Percentiles rank a stretch among this genome's conserved stretches.
phyloP scores from a whole-genome alignment of 2,888 invertebrate genomes.

The Drosophila phalerata region DNA sequence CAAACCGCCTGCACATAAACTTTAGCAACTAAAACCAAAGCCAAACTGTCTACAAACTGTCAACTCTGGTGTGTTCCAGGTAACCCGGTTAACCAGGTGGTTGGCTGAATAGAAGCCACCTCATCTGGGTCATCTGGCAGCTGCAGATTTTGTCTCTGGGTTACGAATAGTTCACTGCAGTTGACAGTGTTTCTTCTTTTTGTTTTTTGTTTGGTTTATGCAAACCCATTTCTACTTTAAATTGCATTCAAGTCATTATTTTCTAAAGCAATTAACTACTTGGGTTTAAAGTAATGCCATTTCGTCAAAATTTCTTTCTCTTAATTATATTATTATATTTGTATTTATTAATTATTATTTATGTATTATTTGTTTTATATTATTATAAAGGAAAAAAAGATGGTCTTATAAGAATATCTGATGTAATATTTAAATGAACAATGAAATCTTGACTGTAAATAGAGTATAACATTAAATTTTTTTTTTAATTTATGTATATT shows the following conservation, averaged over 20 bases:
- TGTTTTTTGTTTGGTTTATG: constrained; percentile 3
- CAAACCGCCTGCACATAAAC: constrained; percentile 28
- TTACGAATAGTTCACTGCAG: constrained; percentile 17
- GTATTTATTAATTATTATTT: too few species aligned
- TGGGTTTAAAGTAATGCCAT: neutral
- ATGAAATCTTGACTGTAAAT: neutral
- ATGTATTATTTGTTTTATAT: too few species aligned
- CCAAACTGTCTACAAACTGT: constrained; percentile 43
- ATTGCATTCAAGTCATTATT: neutral
- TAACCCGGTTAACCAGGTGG: neutral
- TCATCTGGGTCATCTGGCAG: constrained; percentile 24
- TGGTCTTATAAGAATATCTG: too few species aligned
- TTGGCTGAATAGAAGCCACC: constrained; percentile 2
- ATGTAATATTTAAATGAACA: too few species aligned
- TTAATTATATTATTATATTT: too few species aligned
- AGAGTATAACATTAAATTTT: too few species aligned
- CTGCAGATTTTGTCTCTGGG: constrained; percentile 26
- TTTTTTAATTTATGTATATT: too few species aligned
- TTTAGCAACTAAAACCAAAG: constrained; percentile 54
- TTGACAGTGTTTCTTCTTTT: constrained; percentile 20
- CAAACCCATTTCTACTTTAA: neutral
- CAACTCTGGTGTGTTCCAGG: constrained; percentile 30
- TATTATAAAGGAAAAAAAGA: too few species aligned
- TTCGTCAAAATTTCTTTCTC: neutral
- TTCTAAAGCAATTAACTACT: neutral